These are phyloP conservation scores for Campodea augens DNA, from an alignment of 1,140 invertebrate species.

Conservation along the genomic window DNA sequence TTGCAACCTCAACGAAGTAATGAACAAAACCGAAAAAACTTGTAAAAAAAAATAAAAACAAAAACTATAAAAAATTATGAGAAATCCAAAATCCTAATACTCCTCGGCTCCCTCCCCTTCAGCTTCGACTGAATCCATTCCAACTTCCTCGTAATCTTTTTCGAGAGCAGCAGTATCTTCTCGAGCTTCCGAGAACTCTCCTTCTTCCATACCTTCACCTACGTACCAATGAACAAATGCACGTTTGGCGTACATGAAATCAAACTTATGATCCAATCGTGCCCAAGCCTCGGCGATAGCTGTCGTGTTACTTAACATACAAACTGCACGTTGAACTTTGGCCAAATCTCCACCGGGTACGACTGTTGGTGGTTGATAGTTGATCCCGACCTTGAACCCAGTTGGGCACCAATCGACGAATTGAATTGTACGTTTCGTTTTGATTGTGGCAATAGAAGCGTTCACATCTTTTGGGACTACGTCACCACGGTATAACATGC, in stretches of 20 bases:
- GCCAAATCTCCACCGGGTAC: no score
- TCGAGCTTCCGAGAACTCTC: constrained; percentile 49
- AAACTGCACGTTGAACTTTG: constrained; percentile 46
- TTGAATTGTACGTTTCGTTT: constrained; percentile 30
- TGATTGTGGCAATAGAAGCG: constrained; percentile 30
- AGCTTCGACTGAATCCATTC: constrained; percentile 44
- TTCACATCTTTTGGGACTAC: no score
- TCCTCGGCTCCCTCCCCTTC: constrained; percentile 48
- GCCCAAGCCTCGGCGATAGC: constrained; percentile 45
- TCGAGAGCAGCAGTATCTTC: constrained; percentile 53
- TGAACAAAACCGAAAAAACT: no score
- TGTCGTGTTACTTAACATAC: constrained; percentile 58
- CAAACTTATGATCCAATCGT: constrained; percentile 35
- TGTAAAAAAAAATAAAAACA: no score
- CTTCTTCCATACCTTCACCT: constrained; percentile 56
- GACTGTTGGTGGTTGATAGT: no score
- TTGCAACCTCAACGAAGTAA: no score
- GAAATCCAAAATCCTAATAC: no score
- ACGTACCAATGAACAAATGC: constrained; percentile 61
- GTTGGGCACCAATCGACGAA: no score
- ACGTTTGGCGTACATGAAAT: constrained; percentile 40
- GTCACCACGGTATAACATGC: constrained; percentile 30
- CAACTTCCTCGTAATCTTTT: no score
- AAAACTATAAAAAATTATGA: no score
- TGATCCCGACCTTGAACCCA: no score